phyloP scores from a whole-genome alignment of 2,888 invertebrate species.

The Polyommatus iphigenia region DNA sequence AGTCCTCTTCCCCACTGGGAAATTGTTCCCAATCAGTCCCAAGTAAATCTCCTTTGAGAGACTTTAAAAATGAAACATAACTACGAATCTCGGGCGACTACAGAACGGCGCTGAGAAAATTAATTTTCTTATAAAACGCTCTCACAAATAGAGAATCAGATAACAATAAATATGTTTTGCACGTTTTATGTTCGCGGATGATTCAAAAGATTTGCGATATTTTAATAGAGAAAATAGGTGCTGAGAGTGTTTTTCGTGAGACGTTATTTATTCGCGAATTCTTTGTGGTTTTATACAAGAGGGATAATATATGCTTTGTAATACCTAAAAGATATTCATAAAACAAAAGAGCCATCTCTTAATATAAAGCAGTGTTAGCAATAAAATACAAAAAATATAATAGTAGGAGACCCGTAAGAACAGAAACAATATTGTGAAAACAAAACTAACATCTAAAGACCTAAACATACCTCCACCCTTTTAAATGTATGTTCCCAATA shows the following conservation, averaged over 20 bases:
- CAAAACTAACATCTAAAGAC: background rate
- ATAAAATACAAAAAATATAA: background rate
- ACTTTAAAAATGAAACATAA: slow-evolving; percentile 65
- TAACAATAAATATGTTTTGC: slow-evolving; percentile 16
- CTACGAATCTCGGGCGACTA: slow-evolving; percentile 49
- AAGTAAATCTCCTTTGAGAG: slow-evolving; percentile 67
- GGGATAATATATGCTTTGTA: background rate
- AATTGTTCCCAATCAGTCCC: slow-evolving; percentile 75
- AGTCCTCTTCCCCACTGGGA: slow-evolving; percentile 74
- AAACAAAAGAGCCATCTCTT: background rate
- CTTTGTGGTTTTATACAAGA: background rate
- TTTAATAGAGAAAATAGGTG: background rate
- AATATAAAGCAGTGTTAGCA: background rate
- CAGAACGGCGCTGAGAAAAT: slow-evolving; percentile 35
- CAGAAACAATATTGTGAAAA: background rate
- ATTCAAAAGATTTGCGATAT: slow-evolving; percentile 17
- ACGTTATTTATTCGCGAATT: background rate
- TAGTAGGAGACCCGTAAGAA: background rate
- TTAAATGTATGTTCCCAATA: slow-evolving; percentile 35
- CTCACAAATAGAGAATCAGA: background rate
- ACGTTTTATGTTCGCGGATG: background rate
- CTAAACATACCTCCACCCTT: background rate
- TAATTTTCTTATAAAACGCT: slow-evolving; percentile 38
- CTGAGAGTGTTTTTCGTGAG: background rate
- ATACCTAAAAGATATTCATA: background rate